Base-by-base conservation (phyloP, 2,888 invertebrate species). In the Sicus ferrugineus region DNA sequence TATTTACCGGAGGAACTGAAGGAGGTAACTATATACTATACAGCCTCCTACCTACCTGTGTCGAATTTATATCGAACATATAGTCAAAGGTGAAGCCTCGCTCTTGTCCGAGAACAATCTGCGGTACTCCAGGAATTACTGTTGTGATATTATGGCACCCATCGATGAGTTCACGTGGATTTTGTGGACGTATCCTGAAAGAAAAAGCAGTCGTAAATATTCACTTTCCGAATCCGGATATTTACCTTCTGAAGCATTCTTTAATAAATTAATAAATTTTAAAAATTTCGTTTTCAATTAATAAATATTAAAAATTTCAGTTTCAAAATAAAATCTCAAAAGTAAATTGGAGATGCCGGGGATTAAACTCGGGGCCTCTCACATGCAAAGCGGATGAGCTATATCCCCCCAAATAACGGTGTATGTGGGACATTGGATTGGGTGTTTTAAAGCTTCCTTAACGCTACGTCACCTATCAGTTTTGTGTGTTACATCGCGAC, bases 71-170 rank as follows among this genome's bases (percentile, higher is more conserved):
- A 84, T 97, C 96, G 86, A 95, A 98, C 58, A 98, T 97, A 85
- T 93, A 93, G 87, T 99, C 97, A 86, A 95, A 99, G 28, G 98
- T 98, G 87, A 97, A 98, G 59, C 95, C 93, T 81, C 97, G 95
- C 86, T 97, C 97, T 48, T 93, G 91, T 67, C 97, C 97, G 54
- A 98, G 89, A 74, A 94, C 91, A 46, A 98, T 92, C 83, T 96
- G 96, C 0, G 96, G 96, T 79, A 97, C 96, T 52, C 92, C 93
- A 0, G 93, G 92, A 23, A 93, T 91, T 26, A 97, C 96, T 68
- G 91, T 89, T 0, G 97, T 97, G 86, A 97, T 98, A 69, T 96
- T 89, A 71, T 95, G 92, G 84, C 97, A 97, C 90, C 96, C 95
- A 84, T 98, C 97, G 72, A 98, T 93, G 78, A 94, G 89, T 86